Percentiles rank a stretch among this genome's conserved stretches.
phyloP scores from a whole-genome alignment of 2,888 invertebrate genomes.

The Calameuta pallipes region DNA sequence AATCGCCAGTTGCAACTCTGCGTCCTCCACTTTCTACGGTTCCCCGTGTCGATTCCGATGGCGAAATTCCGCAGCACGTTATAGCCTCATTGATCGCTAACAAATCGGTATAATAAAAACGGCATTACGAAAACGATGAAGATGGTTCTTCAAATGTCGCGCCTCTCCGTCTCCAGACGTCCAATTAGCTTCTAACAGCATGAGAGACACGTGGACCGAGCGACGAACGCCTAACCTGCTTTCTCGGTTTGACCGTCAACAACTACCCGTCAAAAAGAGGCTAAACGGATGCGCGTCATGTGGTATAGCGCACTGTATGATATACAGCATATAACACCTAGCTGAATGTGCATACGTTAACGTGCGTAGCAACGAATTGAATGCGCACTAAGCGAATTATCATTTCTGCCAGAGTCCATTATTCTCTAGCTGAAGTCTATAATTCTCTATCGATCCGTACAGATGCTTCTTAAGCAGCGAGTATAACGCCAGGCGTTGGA shows the following conservation, averaged over 20 bases:
- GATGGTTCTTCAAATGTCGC: not conserved
- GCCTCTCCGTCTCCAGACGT: not conserved
- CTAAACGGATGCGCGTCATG: not conserved
- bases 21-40: not conserved
- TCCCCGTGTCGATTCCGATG: not conserved
- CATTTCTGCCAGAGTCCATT: not conserved
- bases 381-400: not conserved
- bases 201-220: not conserved
- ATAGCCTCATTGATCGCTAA: not conserved
- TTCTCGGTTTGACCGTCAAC: slow-evolving; percentile 3
- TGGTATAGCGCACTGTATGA: not conserved
- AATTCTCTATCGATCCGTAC: not conserved
- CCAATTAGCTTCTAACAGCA: not conserved
- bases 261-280: not conserved
- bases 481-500: not conserved
- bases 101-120: not conserved
- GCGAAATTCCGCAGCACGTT: not conserved
- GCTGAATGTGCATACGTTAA: not conserved
- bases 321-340: not conserved
- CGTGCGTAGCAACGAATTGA: not conserved
- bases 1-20: not conserved
- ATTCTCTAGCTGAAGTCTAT: not conserved
- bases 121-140: not conserved
- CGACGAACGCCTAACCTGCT: not conserved
- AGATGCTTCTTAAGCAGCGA: not conserved